A percentile compares a stretch with the other conserved stretches of the same genome.
Evolutionary conservation across 2,113 vertebrate species (phyloP).

Genomic region (Pteronura brasiliensis): DNA sequence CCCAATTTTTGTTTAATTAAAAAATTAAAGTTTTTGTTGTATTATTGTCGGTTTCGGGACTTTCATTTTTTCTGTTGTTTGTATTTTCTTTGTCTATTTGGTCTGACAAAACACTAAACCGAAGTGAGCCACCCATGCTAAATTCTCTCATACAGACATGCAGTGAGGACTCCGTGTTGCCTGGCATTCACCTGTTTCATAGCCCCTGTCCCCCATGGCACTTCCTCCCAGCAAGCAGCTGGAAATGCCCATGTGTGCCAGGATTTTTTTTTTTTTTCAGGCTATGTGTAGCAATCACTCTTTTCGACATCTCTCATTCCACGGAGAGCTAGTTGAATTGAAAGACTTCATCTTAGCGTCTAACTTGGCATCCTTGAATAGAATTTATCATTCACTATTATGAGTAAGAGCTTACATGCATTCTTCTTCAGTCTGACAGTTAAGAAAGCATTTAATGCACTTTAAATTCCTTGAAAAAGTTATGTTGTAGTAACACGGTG

Average conservation of each 20-base stretch:
- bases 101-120: not conserved
- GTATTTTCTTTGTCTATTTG: not conserved
- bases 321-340: not conserved
- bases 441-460: not conserved
- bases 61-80: not conserved
- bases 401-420: not conserved
- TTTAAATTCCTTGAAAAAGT: not conserved
- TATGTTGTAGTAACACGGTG: not conserved
- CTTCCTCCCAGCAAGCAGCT: not conserved
- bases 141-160: not conserved
- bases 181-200: not conserved
- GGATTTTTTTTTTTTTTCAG: not conserved
- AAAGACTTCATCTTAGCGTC: conserved; percentile 15
- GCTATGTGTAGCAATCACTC: not conserved
- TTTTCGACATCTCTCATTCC: not conserved
- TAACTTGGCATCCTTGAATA: not conserved
- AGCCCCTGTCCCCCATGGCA: not conserved
- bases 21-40: conserved; percentile 19
- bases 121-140: not conserved
- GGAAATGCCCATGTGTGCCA: not conserved
- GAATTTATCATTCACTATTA: not conserved
- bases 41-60: not conserved
- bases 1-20: conserved; percentile 55
- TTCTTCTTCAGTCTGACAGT: not conserved
- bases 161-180: not conserved